A percentile compares a stretch with the other conserved stretches of the same genome.
These are phyloP conservation scores for Tribolium madens DNA, from an alignment of 1,140 invertebrate genomes.

Conservation along the genomic window DNA sequence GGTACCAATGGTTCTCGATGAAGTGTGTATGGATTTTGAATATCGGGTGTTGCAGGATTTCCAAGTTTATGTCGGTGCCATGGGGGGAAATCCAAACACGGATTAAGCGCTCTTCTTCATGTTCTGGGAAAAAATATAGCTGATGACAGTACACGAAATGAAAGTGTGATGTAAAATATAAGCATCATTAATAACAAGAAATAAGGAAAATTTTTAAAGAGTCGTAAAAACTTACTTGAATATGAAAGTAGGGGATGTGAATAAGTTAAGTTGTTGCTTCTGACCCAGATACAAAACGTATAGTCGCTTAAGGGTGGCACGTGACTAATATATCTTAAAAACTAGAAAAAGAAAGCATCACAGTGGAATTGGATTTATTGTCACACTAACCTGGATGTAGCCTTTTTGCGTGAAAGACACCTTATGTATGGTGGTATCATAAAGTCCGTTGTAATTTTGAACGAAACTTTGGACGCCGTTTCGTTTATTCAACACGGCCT, in stretches of 20 bases:
- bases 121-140: conserved; percentile 64
- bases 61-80: conserved; percentile 70
- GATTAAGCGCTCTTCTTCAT: conserved; percentile 71
- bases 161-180: conserved; percentile 13
- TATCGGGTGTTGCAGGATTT: conserved; percentile 69
- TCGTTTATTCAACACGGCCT: conserved; percentile 1
- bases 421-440: conserved; percentile 65
- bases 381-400: conserved; percentile 72
- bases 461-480: not conserved
- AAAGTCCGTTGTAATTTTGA: not conserved
- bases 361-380: conserved; percentile 5
- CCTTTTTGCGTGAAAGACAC: conserved; percentile 74
- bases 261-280: conserved; percentile 70
- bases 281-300: conserved; percentile 76
- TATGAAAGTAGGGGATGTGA: conserved; percentile 77
- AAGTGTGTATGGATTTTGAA: conserved; percentile 67
- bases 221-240: conserved; percentile 70
- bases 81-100: conserved; percentile 72
- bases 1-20: conserved; percentile 72
- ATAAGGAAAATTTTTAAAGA: conserved; percentile 6
- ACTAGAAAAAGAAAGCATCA: conserved; percentile 67
- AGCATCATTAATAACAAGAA: conserved; percentile 19
- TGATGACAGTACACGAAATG: not conserved
- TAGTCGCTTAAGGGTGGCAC: conserved; percentile 74
- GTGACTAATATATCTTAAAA: conserved; percentile 73